Base-by-base conservation (phyloP, 2,888 invertebrate genomes). In the Diabrotica balteata region DNA sequence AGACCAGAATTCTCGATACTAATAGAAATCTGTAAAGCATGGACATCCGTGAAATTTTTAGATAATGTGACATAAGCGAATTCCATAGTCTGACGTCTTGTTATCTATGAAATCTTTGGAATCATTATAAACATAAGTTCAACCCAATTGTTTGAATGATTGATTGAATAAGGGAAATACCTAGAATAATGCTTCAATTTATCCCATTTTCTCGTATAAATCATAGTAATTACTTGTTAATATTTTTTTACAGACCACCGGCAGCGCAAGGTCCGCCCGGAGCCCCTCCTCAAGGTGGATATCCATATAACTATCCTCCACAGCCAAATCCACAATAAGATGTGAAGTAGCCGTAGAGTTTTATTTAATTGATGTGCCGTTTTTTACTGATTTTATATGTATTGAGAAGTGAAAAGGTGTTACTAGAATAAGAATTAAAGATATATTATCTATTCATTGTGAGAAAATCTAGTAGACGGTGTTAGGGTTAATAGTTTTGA, bases 281-380 rank as follows among this genome's bases (percentile, higher is more conserved):
- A 22, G 55, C 55, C 45, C 91, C 89, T 7, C 89, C 92, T 7
- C 91, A 92, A 73, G 90, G 90, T 67, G 89, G 89, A 68, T 94
- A 94, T 80, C 90, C 88, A 7, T 91, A 92, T 50, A 93, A 93
- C 80, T 90, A 92, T 60, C 93, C 93, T 80, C 93, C 93, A 78
- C 93, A 93, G 70, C 92, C 93, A 59, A 79, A 80, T 72, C 88
- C 90, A 45, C 68, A 68, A 53, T 68, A 79, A 80, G 72, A 87
- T 90, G 45, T 47, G 51, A 45, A 45, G 49, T 55, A 17, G 47
- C 50, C 17, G 9, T 60, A 49, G 17, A 32, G 59, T 46, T n/a
- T 60, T 59, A 32, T 44, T 50, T 52, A 45, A 54, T 44, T 47
- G 10, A 53, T 59, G 42, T 54, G 32, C n/a, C 42, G 44, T n/a